Evolutionary conservation across 2,888 invertebrate species (phyloP).

Genomic region (Harmothoe impar): DNA sequence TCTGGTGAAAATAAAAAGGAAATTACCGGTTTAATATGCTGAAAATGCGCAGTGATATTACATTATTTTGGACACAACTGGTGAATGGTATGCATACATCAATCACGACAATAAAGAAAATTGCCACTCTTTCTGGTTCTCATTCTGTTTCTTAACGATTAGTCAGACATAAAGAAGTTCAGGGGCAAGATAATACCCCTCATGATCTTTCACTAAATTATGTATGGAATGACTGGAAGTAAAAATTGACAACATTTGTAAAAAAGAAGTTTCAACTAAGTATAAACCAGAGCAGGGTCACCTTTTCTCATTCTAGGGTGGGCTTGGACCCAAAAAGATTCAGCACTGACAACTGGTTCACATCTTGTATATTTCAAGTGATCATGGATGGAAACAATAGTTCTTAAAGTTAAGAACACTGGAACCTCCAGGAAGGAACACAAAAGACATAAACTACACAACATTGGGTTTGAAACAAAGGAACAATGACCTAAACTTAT

Average conservation of each 20-base stretch:
- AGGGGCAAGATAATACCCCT: too few species aligned
- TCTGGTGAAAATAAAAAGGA: neutral
- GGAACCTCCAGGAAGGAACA: neutral
- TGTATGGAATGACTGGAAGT: conserved; percentile 52
- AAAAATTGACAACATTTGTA: conserved; percentile 33
- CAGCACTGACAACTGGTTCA: neutral
- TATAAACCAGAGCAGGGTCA: neutral
- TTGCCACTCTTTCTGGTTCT: neutral
- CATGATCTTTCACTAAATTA: neutral
- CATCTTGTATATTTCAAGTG: conserved; percentile 41
- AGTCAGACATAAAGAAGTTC: too few species aligned
- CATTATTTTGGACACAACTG: neutral
- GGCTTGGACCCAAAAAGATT: neutral
- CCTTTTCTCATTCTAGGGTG: neutral
- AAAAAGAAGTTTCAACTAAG: conserved; percentile 5
- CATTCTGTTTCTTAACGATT: neutral
- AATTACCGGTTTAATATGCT: neutral
- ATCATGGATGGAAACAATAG: conserved; percentile 54
- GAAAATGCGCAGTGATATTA: conserved; percentile 8
- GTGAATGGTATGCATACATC: conserved; percentile 6
- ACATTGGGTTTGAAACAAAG: neutral
- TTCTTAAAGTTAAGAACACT: conserved; percentile 21
- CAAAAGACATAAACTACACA: conserved; percentile 26
- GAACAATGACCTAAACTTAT: conserved; percentile 4
- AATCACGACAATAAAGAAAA: neutral